Percentiles rank a stretch among this genome's conserved stretches.
phyloP scores from a whole-genome alignment of 1,140 invertebrate genomes.

The Macrobrachium nipponense region DNA sequence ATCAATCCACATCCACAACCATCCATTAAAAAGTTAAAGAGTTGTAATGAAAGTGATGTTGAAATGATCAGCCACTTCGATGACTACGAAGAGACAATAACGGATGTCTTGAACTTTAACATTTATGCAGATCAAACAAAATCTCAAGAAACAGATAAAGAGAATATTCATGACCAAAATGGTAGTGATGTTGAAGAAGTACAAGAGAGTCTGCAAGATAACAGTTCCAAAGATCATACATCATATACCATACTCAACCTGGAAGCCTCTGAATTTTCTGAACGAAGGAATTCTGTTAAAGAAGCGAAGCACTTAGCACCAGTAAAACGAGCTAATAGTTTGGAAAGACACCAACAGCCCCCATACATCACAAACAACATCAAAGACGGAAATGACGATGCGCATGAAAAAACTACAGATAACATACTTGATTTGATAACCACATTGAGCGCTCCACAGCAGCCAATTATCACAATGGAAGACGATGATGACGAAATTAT shows the following conservation, averaged over 20 bases:
- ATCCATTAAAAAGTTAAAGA: too few species aligned
- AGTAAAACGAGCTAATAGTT: conserved; percentile 27
- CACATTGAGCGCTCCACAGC: too few species aligned
- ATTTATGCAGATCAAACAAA: background rate
- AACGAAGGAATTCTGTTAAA: conserved; percentile 49
- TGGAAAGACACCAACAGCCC: background rate
- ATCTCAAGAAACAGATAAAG: background rate
- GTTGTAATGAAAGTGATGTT: too few species aligned
- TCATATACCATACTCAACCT: conserved; percentile 23
- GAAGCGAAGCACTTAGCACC: conserved; percentile 36
- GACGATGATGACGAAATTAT: too few species aligned
- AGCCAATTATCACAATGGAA: too few species aligned
- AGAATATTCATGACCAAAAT: background rate
- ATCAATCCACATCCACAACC: background rate
- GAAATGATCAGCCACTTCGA: too few species aligned
- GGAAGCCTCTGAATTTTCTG: conserved; percentile 37
- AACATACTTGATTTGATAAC: too few species aligned
- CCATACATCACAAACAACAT: background rate
- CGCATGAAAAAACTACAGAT: background rate
- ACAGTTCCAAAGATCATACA: background rate
- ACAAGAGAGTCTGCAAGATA: background rate
- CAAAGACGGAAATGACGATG: background rate
- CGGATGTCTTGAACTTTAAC: too few species aligned
- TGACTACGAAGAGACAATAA: too few species aligned
- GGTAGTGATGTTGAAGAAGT: background rate